Evolutionary conservation across 2,797 vertebrate genomes (phyloP).

Genomic region (Rhynchonycteris naso): DNA sequence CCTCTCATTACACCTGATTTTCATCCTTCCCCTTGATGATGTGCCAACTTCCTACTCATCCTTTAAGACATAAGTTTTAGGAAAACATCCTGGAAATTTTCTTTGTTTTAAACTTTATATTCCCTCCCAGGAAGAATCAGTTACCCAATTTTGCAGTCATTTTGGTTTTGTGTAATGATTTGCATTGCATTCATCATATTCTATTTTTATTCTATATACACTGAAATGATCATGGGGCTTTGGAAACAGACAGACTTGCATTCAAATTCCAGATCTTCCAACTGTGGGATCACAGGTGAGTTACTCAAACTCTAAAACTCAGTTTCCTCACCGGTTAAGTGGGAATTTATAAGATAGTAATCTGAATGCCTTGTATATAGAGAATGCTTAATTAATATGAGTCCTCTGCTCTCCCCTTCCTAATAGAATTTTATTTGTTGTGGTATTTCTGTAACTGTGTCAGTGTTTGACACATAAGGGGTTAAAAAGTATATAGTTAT

Average conservation of each 20-base stretch:
- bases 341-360: background rate
- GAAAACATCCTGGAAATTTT: background rate
- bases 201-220: background rate
- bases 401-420: background rate
- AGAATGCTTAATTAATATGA: background rate
- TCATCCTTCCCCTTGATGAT: background rate
- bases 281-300: background rate
- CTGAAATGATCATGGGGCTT: background rate
- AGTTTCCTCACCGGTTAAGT: background rate
- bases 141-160: background rate
- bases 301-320: background rate
- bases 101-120: background rate
- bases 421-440: background rate
- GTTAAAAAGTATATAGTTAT: background rate
- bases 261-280: background rate
- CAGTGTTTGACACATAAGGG: background rate
- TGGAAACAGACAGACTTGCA: background rate
- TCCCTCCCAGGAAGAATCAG: background rate
- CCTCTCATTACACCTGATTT: background rate
- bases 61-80: background rate
- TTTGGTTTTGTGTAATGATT: background rate
- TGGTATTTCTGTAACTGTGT: background rate
- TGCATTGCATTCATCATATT: background rate
- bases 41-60: background rate
- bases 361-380: background rate